phyloP scores from a whole-genome alignment of 2,888 invertebrate species.

The Thumatha senex region DNA sequence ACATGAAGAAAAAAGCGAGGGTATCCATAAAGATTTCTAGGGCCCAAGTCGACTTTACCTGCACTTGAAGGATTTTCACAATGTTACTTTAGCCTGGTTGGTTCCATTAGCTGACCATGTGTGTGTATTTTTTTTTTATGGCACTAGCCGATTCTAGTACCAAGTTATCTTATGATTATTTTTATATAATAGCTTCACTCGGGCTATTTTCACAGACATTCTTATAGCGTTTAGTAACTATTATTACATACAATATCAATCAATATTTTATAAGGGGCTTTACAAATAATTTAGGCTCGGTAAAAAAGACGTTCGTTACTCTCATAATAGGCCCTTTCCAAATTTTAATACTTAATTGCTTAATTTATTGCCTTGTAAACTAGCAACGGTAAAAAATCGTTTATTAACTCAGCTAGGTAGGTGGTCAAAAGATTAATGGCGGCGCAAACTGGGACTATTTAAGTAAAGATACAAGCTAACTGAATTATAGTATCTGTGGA shows the following conservation, averaged over 20 bases:
- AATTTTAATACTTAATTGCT: conserved; percentile 39
- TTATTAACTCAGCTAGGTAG: conserved; percentile 47
- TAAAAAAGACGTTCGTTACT: conserved; percentile 15
- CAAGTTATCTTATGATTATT: no score
- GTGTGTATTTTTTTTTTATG: no score
- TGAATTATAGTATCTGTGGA: conserved; percentile 80
- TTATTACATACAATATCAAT: not conserved
- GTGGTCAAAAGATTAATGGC: conserved; percentile 76
- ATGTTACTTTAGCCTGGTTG: no score
- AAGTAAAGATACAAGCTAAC: conserved; percentile 77
- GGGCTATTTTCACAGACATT: no score
- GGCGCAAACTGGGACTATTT: conserved; percentile 66
- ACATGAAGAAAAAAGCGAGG: no score
- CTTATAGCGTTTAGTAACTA: not conserved
- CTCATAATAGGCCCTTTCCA: conserved; percentile 22
- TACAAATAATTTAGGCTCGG: not conserved
- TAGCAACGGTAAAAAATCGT: conserved; percentile 27
- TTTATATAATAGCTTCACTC: no score
- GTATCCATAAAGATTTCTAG: no score
- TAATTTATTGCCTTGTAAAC: conserved; percentile 41
- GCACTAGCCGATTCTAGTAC: no score
- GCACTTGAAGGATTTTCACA: no score
- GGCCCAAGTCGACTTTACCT: no score
- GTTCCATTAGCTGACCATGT: no score
- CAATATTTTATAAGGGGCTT: not conserved